Conservation (phyloP, 2,888 invertebrate genomes). For the Serrognathus titanus region DNA sequence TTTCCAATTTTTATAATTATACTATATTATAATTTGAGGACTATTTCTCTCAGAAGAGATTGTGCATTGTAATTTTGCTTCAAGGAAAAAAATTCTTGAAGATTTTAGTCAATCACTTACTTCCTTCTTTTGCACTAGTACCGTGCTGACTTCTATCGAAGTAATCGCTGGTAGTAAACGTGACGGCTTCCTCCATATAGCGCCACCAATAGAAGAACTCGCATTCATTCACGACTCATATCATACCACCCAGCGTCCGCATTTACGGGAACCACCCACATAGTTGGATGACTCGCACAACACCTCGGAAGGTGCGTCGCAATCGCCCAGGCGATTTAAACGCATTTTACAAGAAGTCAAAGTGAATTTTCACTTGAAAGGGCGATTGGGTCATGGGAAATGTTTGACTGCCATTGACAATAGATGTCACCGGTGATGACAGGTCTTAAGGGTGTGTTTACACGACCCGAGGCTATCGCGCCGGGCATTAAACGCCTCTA, state of each 20-base stretch:
- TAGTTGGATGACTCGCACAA: conserved; percentile 33
- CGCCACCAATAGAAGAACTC: conserved; percentile 25
- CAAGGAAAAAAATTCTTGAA: too few species aligned
- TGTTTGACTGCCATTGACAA: conserved; percentile 35
- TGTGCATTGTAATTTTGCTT: too few species aligned
- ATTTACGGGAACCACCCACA: conserved; percentile 36
- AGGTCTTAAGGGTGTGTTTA: conserved; percentile 42
- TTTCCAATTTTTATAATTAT: too few species aligned
- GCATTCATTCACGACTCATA: conserved; percentile 25
- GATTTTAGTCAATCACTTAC: too few species aligned
- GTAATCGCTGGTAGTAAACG: not conserved
- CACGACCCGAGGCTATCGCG: conserved; percentile 35
- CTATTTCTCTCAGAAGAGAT: too few species aligned
- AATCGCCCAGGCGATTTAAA: conserved; percentile 19
- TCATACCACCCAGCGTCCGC: conserved; percentile 32
- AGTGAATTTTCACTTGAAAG: not conserved
- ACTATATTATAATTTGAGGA: too few species aligned
- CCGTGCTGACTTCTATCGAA: too few species aligned
- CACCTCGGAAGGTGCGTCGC: conserved; percentile 24
- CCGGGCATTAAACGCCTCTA: conserved; percentile 37
- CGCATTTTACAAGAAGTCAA: not conserved
- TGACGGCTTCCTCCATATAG: conserved; percentile 10
- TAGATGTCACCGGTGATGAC: conserved; percentile 39
- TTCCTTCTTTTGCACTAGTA: too few species aligned
- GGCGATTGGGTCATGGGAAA: conserved; percentile 26